phyloP scores from a whole-genome alignment of 2,113 vertebrate genomes.

The Agelaius phoeniceus region DNA sequence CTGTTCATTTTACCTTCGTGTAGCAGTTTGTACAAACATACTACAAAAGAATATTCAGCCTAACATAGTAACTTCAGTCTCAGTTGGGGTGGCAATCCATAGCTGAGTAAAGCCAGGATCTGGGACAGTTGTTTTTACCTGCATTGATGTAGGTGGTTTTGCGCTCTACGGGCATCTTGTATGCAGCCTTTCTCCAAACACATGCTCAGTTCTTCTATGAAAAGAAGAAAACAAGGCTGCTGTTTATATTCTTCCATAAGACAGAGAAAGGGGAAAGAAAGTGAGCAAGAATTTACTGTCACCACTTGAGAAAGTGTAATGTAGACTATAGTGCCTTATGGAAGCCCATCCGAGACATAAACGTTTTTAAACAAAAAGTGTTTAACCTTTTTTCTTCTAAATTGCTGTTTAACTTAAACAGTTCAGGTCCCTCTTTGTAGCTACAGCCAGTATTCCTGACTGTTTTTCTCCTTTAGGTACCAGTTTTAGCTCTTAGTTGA shows the following conservation, averaged over 20 bases:
- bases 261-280: background rate
- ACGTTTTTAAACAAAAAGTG: background rate
- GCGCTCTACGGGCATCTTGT: background rate
- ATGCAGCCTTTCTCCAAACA: background rate
- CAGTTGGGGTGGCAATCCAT: background rate
- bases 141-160: background rate
- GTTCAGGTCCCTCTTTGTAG: background rate
- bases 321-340: background rate
- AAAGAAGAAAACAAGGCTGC: background rate
- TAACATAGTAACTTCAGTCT: background rate
- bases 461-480: background rate
- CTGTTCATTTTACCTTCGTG: background rate
- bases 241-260: background rate
- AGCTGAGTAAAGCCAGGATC: background rate
- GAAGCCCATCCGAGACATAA: fast-evolving
- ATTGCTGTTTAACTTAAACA: background rate
- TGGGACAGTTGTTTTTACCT: background rate
- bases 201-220: background rate
- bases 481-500: background rate
- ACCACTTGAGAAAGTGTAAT: background rate
- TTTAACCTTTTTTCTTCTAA: background rate
- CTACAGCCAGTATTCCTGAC: background rate
- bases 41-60: background rate
- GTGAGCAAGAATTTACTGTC: background rate
- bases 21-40: background rate